Evolutionary conservation across 2,797 vertebrate species (phyloP), one percentile per base, ranked within the genome.

Genomic region (Dermochelys coriacea): DNA sequence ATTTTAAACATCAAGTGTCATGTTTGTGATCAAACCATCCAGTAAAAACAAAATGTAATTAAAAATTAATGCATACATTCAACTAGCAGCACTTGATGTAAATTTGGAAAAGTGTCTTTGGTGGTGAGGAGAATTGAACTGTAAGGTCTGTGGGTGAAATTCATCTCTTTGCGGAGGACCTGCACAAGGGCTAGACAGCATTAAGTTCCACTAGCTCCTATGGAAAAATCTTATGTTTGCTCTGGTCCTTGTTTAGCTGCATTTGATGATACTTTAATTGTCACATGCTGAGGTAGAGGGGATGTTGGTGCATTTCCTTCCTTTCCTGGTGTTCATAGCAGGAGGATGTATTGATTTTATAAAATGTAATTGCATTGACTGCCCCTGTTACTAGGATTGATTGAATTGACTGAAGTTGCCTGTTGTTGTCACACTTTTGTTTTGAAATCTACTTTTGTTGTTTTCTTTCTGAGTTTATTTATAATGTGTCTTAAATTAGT

Each of bases 301-400:
- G 18, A 91, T 93, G 80, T 80, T 91, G n/a, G 86, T 94, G 93
- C 29, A 74, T 95, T 88, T 95, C 85, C 92, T 95, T 96, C 94
- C 91, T 96, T 93, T 80, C 54, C 80, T 90, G 80, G 11, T 57
- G 96, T 94, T 92, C 2, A 1, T 88, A 96, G 87, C 55, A 95
- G 89, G 86, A 96, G 92, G 91, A 95, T 88, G 59, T 86, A 96
- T 94, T 94, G 96, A 96, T 97, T 96, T 95, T 95, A 96, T 96
- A 96, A 96, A 96, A 95, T 84, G 92, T 94, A 97, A 97, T 97
- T 97, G 90, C 90, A 96, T 97, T 90, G 93, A 96, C 96, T 91
- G 88, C 84, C 95, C 94, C 96, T 96, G 96, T 97, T 97, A 97
- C 79, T 90, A 88, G 84, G 91, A 97, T 96, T 96, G 96, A 97